Evolutionary conservation across 2,797 vertebrate genomes (phyloP), one percentile per base, ranked within the genome.

Genomic region (Graptemys geographica): DNA sequence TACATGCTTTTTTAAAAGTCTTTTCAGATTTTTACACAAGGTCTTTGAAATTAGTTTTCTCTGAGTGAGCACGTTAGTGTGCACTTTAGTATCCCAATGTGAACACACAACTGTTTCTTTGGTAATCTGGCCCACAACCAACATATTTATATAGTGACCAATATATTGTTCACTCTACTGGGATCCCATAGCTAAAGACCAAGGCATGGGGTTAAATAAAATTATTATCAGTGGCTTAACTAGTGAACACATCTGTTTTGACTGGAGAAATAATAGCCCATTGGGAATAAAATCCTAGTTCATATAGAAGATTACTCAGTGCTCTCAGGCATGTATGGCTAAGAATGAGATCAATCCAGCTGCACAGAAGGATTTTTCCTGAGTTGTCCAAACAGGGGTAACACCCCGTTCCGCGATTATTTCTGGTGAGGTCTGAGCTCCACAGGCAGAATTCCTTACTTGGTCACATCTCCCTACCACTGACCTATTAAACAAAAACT

Each of bases 331-430:
- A 37, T 41, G 41, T 80, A 31, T 19, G 19, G 49, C 69, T 86
- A 16, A 57, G 88, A 82, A 83, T 74, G 87, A 79, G 72, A 21
- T 57, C 93, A 59, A 52, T 84, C 76, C 88, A 97, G 90, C 94
- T 97, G 69, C 19, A 94, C 76, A 44, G 82, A 97, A 97, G 90
- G 90, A 93, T 95, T 97, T 98, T 95, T 89, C 91, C 83, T 82
- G 47, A 78, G 49, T 84, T 33, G 86, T 92, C 92, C 89, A 88
- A 94, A 91, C 62, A 94, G 76, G 92, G 79, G 91, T 88, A 57
- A 28, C 16, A 92, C 86, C 72, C 91, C 76, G 92, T 90, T 93
- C 87, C 83, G 47, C 52, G 44, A 44, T 57, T 86, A 90, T 92
- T 21, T 82, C 76, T 89, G 83, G 79, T 89, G 86, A 78, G n/a